Conservation (phyloP, 2,888 invertebrate species). For the Calameuta filiformis region DNA sequence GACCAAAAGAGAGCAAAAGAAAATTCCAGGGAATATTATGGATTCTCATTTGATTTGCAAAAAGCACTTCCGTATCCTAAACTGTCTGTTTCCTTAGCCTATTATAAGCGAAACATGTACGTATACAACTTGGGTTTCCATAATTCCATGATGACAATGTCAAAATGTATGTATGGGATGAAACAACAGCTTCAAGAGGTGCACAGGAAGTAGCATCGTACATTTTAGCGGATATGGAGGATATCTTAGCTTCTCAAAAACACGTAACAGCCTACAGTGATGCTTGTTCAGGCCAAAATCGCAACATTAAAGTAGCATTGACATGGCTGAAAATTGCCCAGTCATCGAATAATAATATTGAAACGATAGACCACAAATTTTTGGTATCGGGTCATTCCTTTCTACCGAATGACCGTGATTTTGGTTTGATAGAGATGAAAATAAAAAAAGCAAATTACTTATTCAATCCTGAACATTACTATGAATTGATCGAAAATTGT, state of each 20-base stretch:
- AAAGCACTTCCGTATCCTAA: constrained; percentile 39
- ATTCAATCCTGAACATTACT: no score
- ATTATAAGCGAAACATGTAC: constrained; percentile 47
- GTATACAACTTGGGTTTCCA: constrained; percentile 44
- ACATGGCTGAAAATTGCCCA: no score
- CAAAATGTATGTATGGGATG: constrained; percentile 48
- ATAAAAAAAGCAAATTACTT: no score
- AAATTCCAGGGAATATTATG: constrained; percentile 24
- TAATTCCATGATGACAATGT: constrained; percentile 38
- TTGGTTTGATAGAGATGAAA: no score
- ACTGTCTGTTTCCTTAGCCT: constrained; percentile 40
- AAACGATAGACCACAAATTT: no score
- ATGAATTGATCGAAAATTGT: no score
- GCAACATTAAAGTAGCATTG: constrained; percentile 42
- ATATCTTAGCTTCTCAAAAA: constrained; percentile 18
- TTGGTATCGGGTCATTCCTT: no score
- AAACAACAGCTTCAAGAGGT: constrained; percentile 47
- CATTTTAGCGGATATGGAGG: constrained; percentile 34
- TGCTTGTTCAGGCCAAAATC: constrained; percentile 48
- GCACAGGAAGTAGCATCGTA: constrained; percentile 43
- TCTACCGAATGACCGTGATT: no score
- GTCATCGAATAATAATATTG: no score
- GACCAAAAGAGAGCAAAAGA: constrained; percentile 23
- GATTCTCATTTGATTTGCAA: constrained; percentile 32
- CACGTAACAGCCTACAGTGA: constrained; percentile 48